Base-by-base conservation (phyloP, 2,888 invertebrate species). In the Epirrhoe tristata region DNA sequence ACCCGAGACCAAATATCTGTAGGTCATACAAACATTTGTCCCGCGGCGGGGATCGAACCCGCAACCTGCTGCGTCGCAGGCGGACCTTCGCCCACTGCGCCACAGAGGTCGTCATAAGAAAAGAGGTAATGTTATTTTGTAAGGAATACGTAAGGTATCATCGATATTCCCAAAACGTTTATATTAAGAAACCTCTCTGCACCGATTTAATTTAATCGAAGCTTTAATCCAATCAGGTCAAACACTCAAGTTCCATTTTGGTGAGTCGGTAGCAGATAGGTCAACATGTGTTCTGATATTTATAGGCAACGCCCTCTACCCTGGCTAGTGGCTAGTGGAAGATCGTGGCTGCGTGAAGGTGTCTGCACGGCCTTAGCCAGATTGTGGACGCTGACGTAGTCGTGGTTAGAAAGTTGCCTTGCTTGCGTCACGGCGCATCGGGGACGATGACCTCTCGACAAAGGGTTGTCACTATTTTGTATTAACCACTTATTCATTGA, bases 391-490 rank as follows among this genome's bases (percentile, higher is more conserved):
- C 87, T 90, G 92, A 90, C 92, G 93, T 91, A 83, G 87, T 63
- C 73, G 82, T 78, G 82, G 87, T 90, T 92, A 93, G 93, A 93
- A 93, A 93, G 93, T 92, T 91, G 89, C 83, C 78, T 76, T 83
- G 86, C 85, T 91, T 92, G 91, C 93, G 93, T 93, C 93, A 93
- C 91, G 83, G 80, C 83, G 86, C 85, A 81, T 78, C 79, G 85
- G 81, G 90, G 86, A 87, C 90, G 81, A 82, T 79, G 89, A 83
- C 86, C 91, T 75, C 71, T 67, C 69, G 71, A 66, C 10, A 10
- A 74, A 81, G 83, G 82, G 83, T 68, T 81, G 81, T 10, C 73
- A 66, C 58, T 16, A 16, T 8, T 5, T 56, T 56, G 43, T 43
- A 24, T 17, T 32, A 32, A 32, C 5, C 32, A 32, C 3, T 5